phyloP scores from a whole-genome alignment of 2,797 vertebrate genomes.

The Pipistrellus nathusii region DNA sequence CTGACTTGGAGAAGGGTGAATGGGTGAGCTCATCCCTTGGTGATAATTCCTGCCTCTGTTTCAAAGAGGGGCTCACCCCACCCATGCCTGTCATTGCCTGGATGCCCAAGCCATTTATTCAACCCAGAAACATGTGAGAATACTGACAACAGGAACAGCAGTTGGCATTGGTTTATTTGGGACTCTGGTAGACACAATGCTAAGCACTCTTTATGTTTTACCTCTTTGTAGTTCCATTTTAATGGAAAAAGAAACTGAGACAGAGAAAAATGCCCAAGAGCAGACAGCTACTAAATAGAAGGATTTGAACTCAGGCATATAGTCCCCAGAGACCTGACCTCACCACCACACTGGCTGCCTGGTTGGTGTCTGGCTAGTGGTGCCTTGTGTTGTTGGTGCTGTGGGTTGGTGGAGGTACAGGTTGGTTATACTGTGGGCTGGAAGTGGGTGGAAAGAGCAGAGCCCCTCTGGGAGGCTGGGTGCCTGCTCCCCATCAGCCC shows the following conservation, averaged over 20 bases:
- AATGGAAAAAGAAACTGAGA: background rate
- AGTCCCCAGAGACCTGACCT: background rate
- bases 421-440: background rate
- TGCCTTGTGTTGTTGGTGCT: background rate
- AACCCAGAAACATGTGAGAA: background rate
- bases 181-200: too few species aligned
- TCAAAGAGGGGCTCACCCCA: background rate
- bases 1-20: slow-evolving; percentile 63
- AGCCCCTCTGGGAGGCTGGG: background rate
- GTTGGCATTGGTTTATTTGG: fast-evolving
- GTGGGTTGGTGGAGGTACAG: background rate
- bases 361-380: background rate
- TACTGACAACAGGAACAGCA: too few species aligned
- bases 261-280: background rate
- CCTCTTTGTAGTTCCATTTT: background rate
- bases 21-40: slow-evolving; percentile 42
- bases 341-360: background rate
- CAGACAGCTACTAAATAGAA: background rate
- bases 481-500: fast-evolving
- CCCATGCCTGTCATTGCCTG: background rate
- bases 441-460: background rate
- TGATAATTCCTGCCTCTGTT: slow-evolving; percentile 64
- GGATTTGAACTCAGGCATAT: background rate
- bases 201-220: background rate
- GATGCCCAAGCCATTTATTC: background rate